Evolutionary conservation across 2,797 vertebrate genomes (phyloP).

Genomic region (Atherinosoma microstoma): DNA sequence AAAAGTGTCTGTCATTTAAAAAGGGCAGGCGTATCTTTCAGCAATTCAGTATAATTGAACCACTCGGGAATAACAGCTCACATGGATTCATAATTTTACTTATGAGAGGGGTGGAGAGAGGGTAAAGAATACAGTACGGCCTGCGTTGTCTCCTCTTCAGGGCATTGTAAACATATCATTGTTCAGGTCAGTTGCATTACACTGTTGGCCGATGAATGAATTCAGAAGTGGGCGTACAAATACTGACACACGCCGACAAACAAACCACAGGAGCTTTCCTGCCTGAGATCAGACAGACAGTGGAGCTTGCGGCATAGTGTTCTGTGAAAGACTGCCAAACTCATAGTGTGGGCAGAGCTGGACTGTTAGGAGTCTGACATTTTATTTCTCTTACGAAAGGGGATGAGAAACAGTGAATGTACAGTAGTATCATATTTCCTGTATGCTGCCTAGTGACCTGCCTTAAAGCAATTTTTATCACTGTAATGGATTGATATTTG

Average conservation of each 20-base stretch:
- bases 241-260: constrained; percentile 46
- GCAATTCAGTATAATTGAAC: constrained; percentile 47
- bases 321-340: constrained; percentile 63
- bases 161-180: constrained; percentile 50
- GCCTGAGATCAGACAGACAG: constrained; percentile 66
- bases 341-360: constrained; percentile 61
- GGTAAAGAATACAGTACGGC: constrained; percentile 38
- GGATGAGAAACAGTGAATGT: constrained; percentile 25
- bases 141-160: constrained; percentile 31
- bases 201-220: constrained; percentile 66
- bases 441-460: constrained; percentile 5
- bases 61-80: constrained; percentile 49
- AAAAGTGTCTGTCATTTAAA: constrained; percentile 23
- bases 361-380: constrained; percentile 55
- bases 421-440: constrained; percentile 11
- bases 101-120: constrained; percentile 23
- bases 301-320: constrained; percentile 44
- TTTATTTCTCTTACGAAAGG: constrained; percentile 42
- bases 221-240: constrained; percentile 65
- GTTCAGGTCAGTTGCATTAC: constrained; percentile 60
- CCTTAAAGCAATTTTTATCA: constrained; percentile 14
- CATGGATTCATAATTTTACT: constrained; percentile 24
- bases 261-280: constrained; percentile 57
- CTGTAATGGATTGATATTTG: not conserved
- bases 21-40: constrained; percentile 44